These are phyloP conservation scores for Anaspis maculata DNA, from an alignment of 2,888 invertebrate genomes.

Conservation along the genomic window DNA sequence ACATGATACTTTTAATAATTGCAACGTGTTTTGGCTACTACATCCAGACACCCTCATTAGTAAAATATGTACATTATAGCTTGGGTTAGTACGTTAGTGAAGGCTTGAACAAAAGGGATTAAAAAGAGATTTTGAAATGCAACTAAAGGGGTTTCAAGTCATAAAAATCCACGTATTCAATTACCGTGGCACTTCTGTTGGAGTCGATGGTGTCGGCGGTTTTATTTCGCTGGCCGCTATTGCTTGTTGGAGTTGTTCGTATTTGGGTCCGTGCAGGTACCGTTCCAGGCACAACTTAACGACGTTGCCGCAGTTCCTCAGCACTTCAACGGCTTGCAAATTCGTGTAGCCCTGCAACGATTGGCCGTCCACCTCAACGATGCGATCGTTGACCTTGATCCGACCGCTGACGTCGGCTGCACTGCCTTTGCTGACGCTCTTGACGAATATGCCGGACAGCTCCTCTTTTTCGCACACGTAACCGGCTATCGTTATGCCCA, in stretches of 20 bases:
- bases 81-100: conserved; percentile 15
- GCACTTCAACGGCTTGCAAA: conserved; percentile 93
- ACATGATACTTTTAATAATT: conserved; percentile 26
- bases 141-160: conserved; percentile 30
- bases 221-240: conserved; percentile 74
- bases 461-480: conserved; percentile 98
- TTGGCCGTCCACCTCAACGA: conserved; percentile 94
- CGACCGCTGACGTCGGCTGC: conserved; percentile 89
- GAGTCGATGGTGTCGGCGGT: conserved; percentile 46
- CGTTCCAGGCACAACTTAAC: conserved; percentile 85
- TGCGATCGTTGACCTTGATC: conserved; percentile 95
- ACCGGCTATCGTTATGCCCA: conserved; percentile 92
- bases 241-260: conserved; percentile 79
- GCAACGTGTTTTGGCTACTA: conserved; percentile 14
- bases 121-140: conserved; percentile 21
- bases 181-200: conserved; percentile 50
- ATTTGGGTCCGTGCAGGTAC: conserved; percentile 83
- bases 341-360: conserved; percentile 93
- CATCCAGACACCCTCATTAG: conserved; percentile 28
- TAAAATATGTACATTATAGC: conserved; percentile 16
- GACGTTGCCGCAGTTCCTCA: conserved; percentile 86
- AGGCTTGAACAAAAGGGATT: conserved; percentile 22
- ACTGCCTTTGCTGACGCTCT: conserved; percentile 93
- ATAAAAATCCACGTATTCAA: conserved; percentile 21
- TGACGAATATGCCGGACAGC: conserved; percentile 96